Percentiles rank a stretch among this genome's conserved stretches.
phyloP scores from a whole-genome alignment of 1,140 invertebrate species.

The Caenorhabditis remanei region DNA sequence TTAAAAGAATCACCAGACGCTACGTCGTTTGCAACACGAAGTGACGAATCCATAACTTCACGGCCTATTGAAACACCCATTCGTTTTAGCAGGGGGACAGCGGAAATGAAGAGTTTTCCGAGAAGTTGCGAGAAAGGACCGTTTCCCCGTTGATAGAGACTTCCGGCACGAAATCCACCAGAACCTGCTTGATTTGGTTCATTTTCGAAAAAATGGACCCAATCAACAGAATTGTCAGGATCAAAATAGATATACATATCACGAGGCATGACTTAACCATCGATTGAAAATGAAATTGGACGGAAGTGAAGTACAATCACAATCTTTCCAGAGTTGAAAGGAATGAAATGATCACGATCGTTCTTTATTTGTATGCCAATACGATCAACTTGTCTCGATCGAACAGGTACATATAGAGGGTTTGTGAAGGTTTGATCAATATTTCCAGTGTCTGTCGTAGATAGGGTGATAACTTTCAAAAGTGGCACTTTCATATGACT shows the following conservation, averaged over 20 bases:
- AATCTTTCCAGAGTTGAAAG: slow-evolving; percentile 9
- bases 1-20: background rate
- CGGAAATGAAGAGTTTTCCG: slow-evolving; percentile 8
- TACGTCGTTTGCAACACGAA: slow-evolving; percentile 26
- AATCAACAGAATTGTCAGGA: slow-evolving; percentile 20
- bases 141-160: background rate
- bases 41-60: background rate
- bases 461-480: background rate
- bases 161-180: slow-evolving; percentile 1
- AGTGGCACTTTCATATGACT: slow-evolving; percentile 11
- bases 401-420: background rate
- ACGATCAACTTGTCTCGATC: background rate
- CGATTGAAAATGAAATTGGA: background rate
- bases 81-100: background rate
- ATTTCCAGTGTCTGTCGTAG: background rate
- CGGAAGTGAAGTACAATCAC: background rate
- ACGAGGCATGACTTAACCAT: background rate
- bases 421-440: background rate
- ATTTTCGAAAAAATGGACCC: background rate
- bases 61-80: background rate
- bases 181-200: background rate
- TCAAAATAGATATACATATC: background rate
- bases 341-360: background rate
- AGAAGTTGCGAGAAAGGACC: background rate
- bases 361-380: slow-evolving; percentile 14